Base-by-base conservation (phyloP, 1,140 invertebrate genomes). In the Penaeus indicus region DNA sequence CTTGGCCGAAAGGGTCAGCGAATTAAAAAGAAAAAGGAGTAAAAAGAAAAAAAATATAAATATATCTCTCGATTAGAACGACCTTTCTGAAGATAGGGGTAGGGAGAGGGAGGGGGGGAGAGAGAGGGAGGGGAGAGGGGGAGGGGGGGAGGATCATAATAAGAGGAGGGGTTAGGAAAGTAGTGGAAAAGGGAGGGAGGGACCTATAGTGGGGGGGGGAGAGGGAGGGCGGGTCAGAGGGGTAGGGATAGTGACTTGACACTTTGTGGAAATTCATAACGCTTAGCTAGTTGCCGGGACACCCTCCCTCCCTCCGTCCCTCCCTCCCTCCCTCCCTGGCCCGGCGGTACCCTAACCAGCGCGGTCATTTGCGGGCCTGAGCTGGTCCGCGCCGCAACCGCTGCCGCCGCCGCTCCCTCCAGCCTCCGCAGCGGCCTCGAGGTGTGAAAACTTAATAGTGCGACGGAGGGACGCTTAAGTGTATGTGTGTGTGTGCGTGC, bases 251-350 rank as follows among this genome's bases (percentile, higher is more conserved):
- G 79, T 87, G 85, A 87, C 85, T 87, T 87, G 85, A 87, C 85
- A 87, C 62, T 61, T 82, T 79, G 63, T 81, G 85, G 85, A 87
- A 87, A 82, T 21, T 87, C 85, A 87, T 81, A 87, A 87, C 62
- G 79, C 80, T 63, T 60, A 47, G 78, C 61, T 78, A 87, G 85
- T 87, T 87, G 62, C 13, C 69, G 80, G 27, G 78, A 75, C 78
- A 63, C 75, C 22, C 72, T 77, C 84, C 25, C 64, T 47, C 63
- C 42, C 61, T 21, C 67, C 61, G 13, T 21, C 27, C 11, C 62
- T 0, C 21, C 60, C 4, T 27, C 38, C n/a, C 80, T 63, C 11
- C 61, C 13, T 25, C 22, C 54, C n/a, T 62, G 7, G 16, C 1
- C 79, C 27, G 32, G 19, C 79, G 61, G 42, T 13, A 61, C 54